phyloP scores from a whole-genome alignment of 2,113 vertebrate species.

The Psophia crepitans region DNA sequence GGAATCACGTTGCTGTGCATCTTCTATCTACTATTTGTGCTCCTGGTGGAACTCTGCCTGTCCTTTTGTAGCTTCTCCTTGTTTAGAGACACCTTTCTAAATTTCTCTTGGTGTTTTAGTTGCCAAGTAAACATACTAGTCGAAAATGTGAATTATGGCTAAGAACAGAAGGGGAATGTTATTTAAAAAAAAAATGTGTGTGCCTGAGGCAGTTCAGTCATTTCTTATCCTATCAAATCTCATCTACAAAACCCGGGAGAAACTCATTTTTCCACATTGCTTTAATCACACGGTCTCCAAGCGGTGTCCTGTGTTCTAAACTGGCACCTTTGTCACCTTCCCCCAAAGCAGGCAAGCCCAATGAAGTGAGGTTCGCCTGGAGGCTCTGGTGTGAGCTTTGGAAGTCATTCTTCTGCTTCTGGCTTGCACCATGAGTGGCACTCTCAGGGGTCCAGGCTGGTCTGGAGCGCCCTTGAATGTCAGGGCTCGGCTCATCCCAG shows the following conservation, averaged over 20 bases:
- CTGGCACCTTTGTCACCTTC: background rate
- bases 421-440: background rate
- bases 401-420: constrained; percentile 7
- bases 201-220: background rate
- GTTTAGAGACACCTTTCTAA: background rate
- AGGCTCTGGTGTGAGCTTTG: background rate
- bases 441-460: background rate
- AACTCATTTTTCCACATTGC: background rate
- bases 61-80: background rate
- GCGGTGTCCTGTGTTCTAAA: background rate
- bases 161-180: background rate
- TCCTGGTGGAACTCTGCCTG: background rate
- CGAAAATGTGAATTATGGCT: background rate
- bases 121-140: background rate
- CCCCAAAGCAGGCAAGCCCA: background rate
- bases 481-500: background rate
- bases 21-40: background rate
- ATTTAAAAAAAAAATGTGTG: background rate
- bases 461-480: background rate
- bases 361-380: background rate
- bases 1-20: background rate
- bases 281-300: background rate
- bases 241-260: constrained; percentile 71
- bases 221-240: background rate
- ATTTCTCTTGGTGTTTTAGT: background rate